phyloP scores from a whole-genome alignment of 1,140 invertebrate species.

The Sesamia nonagrioides region DNA sequence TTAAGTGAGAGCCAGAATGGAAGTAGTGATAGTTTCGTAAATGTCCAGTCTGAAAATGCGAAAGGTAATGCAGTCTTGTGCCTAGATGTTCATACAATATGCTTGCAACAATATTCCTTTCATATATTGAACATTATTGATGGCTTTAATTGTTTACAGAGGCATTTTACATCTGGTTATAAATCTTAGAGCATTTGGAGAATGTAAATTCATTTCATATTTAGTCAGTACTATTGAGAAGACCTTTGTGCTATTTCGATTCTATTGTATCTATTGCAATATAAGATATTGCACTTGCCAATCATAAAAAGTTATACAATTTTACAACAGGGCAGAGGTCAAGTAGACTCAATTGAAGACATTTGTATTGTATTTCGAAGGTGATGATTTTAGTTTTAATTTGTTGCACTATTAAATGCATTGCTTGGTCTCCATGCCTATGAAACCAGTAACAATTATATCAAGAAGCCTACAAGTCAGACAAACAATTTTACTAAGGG shows the following conservation, averaged over 20 bases:
- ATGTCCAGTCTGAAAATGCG: slow-evolving; percentile 55
- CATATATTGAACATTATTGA: not conserved
- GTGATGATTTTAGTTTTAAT: not conserved
- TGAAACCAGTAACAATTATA: too few species aligned
- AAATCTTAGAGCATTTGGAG: not conserved
- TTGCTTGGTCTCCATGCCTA: not conserved
- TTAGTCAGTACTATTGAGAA: not conserved
- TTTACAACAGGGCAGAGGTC: not conserved
- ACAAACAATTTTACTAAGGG: not conserved
- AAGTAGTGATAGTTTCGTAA: slow-evolving; percentile 55
- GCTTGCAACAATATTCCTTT: not conserved
- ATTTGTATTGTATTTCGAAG: not conserved
- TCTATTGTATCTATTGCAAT: not conserved
- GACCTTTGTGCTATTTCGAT: not conserved
- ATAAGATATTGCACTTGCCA: not conserved
- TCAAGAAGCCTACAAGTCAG: not conserved
- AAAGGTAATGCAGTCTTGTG: slow-evolving; percentile 55
- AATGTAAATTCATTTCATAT: slow-evolving; percentile 21
- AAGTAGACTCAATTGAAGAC: slow-evolving; percentile 14
- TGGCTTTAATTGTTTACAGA: not conserved
- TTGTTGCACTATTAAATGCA: not conserved
- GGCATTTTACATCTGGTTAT: not conserved
- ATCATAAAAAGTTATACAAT: slow-evolving; percentile 12
- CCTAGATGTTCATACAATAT: not conserved
- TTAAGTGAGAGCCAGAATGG: slow-evolving; percentile 62